A percentile compares a stretch with the other conserved stretches of the same genome.
These are phyloP conservation scores for Albula glossodonta DNA, from an alignment of 2,113 vertebrate species.

Conservation along the genomic window DNA sequence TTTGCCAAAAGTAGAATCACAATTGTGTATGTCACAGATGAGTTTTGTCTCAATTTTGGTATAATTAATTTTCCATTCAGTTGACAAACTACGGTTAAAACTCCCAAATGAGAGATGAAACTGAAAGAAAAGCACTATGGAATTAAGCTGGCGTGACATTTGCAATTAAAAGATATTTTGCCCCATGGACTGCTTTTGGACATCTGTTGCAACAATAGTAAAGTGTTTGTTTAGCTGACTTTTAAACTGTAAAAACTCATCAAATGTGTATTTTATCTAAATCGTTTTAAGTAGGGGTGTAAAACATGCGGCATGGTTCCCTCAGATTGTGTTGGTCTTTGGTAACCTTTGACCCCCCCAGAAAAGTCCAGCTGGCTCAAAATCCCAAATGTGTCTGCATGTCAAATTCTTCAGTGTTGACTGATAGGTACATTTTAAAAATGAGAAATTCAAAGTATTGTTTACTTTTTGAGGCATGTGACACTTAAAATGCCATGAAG, in stretches of 20 bases:
- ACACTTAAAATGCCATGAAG: neutral
- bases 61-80: neutral
- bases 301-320: neutral
- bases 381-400: neutral
- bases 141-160: neutral
- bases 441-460: neutral
- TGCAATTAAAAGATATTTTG: neutral
- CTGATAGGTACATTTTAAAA: neutral
- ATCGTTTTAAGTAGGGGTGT: neutral
- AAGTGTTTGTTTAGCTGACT: slow-evolving; percentile 1
- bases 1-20: too few relatives aligned
- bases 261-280: neutral
- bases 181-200: neutral
- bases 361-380: neutral
- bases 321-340: neutral
- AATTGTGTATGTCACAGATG: too few relatives aligned
- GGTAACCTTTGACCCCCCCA: neutral
- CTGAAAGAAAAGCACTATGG: neutral
- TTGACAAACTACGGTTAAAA: neutral
- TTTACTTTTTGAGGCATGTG: neutral
- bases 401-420: neutral
- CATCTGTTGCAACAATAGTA: neutral
- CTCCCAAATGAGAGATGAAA: neutral
- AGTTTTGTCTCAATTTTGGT: neutral
- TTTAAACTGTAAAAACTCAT: neutral